Conservation (phyloP, 2,888 invertebrate genomes). For the Drosophila niveifrons region DNA sequence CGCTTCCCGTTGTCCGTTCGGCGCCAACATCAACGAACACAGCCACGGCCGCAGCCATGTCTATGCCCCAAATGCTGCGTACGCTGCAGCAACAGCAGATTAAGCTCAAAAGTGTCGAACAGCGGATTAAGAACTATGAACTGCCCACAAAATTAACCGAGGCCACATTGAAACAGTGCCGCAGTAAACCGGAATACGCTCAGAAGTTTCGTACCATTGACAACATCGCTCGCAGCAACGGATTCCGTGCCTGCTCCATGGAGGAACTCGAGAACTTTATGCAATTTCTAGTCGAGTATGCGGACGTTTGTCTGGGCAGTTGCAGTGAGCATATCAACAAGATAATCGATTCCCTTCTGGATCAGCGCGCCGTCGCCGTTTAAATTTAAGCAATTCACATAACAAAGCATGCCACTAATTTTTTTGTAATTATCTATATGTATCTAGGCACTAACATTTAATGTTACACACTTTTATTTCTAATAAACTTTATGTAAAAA, state of each 20-base stretch:
- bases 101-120: slow-evolving; percentile 70
- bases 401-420: neutral
- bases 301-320: slow-evolving; percentile 77
- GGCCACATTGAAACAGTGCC: slow-evolving; percentile 55
- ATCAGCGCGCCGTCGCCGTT: slow-evolving; percentile 62
- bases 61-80: slow-evolving; percentile 73
- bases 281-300: slow-evolving; percentile 79
- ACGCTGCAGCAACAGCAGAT: slow-evolving; percentile 71
- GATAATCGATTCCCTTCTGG: slow-evolving; percentile 74
- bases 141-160: slow-evolving; percentile 51
- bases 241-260: slow-evolving; percentile 73
- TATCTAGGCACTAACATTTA: slow-evolving; percentile 61
- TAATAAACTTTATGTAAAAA: slow-evolving; percentile 49
- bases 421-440: slow-evolving; percentile 20
- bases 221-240: slow-evolving; percentile 66
- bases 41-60: slow-evolving; percentile 28
- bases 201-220: slow-evolving; percentile 76
- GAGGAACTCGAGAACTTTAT: slow-evolving; percentile 81
- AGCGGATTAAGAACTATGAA: slow-evolving; percentile 66
- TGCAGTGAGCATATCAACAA: slow-evolving; percentile 79
- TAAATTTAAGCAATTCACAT: slow-evolving; percentile 34
- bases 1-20: slow-evolving; percentile 25
- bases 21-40: slow-evolving; percentile 42
- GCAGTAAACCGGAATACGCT: slow-evolving; percentile 68
- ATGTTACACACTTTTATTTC: slow-evolving; percentile 50